A percentile compares a stretch with the other conserved stretches of the same genome.
phyloP scores from a whole-genome alignment of 2,113 vertebrate species.

The Circaetus gallicus region DNA sequence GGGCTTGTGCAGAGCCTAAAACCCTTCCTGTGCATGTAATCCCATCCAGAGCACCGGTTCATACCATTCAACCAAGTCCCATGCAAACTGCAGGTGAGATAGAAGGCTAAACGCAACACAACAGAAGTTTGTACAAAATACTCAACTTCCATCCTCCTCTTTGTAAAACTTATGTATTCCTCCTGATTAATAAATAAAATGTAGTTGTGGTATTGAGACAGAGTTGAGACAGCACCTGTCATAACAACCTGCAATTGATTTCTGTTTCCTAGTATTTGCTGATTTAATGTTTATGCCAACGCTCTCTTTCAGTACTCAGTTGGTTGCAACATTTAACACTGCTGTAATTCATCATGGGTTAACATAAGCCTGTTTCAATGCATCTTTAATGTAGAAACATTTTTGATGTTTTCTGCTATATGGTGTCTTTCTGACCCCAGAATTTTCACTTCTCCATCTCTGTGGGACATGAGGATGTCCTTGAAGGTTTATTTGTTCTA shows the following conservation, averaged over 20 bases:
- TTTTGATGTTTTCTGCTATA: background rate
- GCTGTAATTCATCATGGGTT: background rate
- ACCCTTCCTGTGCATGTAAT: background rate
- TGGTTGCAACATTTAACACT: background rate
- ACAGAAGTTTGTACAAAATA: background rate
- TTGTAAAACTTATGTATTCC: background rate
- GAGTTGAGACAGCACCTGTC: background rate
- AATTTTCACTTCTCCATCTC: background rate
- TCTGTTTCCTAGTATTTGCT: background rate
- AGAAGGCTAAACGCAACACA: background rate
- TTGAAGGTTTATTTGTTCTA: background rate
- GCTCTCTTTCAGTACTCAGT: background rate
- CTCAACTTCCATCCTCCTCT: background rate
- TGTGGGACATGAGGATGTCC: background rate
- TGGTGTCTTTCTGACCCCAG: background rate
- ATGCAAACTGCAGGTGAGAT: background rate
- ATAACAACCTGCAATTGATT: background rate
- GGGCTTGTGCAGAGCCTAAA: background rate
- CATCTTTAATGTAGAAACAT: background rate
- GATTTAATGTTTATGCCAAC: background rate
- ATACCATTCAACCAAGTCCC: background rate
- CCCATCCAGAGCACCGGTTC: accelerated
- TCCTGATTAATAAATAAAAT: background rate
- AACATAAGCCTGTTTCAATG: background rate
- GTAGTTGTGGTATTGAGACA: background rate